Evolutionary conservation across 2,888 invertebrate species (phyloP), one percentile per base, ranked within the genome.

Genomic region (Polydrusus tereticollis): DNA sequence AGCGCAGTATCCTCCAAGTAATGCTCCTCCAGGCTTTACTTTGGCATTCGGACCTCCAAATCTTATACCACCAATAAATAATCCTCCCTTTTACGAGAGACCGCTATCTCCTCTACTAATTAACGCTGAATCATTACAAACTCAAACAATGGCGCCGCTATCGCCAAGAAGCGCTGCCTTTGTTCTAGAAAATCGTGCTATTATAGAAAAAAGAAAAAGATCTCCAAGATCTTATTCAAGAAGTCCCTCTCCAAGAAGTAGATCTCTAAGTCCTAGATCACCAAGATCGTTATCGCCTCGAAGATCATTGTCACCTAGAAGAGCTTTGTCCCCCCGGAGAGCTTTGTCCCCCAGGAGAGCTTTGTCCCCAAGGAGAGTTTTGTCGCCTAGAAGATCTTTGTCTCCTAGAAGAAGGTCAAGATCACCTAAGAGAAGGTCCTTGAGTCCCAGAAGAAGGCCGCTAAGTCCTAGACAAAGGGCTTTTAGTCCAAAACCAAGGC

Each of bases 131-230:
- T 75, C 79, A 14, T 69, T 79, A 20, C 75, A 77, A 21, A 78
- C 78, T 0, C 77, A 78, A 66, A 77, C 80, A 0, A 80, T 83
- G 80, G 86, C 85, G 2, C 85, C 85, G 0, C 75, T 86, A 29
- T 85, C 85, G 8, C 86, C 86, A 0, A 78, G 86, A 76, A 86
- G 86, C 76, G 86, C 86, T 6, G 85, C 85, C 14, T 86, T 86
- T 75, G 86, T 86, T 6, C 71, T 86, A 62, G 80, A 86, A 77
- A 86, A 86, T 75, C 82, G 85, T 16, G 84, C 85, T 29, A 86
- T 85, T 21, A 81, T 86, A n/a, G 86, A 86, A 65, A 82, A 83
- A 69, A 76, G 86, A 50, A 84, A 82, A 80, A 79, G 84, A 36
- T 84, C 84, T 10, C 83, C 83, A 3, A 77, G 84, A 8, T 86